Conservation (phyloP, 1,140 invertebrate species). For the Pseudachorutes palmiensis region DNA sequence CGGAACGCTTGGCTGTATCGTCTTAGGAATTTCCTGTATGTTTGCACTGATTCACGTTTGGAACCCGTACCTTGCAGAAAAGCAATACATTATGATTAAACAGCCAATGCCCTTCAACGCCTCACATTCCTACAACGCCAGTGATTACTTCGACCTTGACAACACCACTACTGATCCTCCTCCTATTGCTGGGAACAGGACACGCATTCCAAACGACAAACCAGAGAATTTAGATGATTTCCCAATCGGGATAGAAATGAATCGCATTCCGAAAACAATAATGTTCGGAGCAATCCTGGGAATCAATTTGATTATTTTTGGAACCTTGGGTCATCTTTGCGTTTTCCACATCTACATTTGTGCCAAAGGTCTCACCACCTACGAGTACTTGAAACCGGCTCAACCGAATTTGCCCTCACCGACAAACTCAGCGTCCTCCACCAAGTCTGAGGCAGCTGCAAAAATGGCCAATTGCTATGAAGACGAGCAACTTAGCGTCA, state of each 20-base stretch:
- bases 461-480: neutral
- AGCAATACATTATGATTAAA: neutral
- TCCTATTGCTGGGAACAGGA: neutral
- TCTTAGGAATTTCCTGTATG: constrained; percentile 60
- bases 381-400: constrained; percentile 59
- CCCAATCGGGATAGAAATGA: neutral
- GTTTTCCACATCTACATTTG: constrained; percentile 83
- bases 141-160: neutral
- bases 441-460: neutral
- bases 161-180: neutral
- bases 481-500: neutral
- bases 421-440: neutral
- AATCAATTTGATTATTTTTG: constrained; percentile 55
- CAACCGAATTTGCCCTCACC: too few species aligned
- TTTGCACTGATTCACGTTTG: constrained; percentile 51
- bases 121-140: neutral
- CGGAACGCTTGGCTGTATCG: constrained; percentile 62
- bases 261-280: constrained; percentile 37
- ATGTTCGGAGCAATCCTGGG: constrained; percentile 61
- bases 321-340: constrained; percentile 74
- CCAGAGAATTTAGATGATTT: neutral
- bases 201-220: neutral
- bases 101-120: neutral
- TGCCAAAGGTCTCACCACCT: constrained; percentile 73
- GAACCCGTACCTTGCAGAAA: neutral